Base-by-base conservation (phyloP, 2,888 invertebrate species). In the Willowsia nigromaculata region DNA sequence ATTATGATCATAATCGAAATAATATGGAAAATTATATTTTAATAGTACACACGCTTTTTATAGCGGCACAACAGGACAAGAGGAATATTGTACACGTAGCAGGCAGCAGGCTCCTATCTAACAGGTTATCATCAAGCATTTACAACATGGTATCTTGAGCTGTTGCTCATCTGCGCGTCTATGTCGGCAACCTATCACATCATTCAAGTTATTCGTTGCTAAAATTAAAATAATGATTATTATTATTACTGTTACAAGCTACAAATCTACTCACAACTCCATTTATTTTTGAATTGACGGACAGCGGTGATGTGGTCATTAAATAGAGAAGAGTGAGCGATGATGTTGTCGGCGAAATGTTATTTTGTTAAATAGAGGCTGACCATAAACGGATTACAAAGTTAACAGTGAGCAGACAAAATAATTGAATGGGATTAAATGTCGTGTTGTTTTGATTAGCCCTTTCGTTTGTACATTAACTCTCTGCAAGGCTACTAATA, bases 41-140 rank as follows among this genome's bases (percentile, higher is more conserved):
- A n/a, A n/a, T 18, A 59, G 27, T 22, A 30, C 30, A 62, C 62
- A 65, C 37, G 37, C 37, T 65, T 37, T 33, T 25, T 65, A 33
- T 65, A 13, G 33, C 65, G 65, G 65, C 33, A n/a, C 65, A 33
- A 62, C 62, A 62, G 62, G 25, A 56, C 7, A 56, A 30, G 15
- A 62, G 30, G n/a, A 65, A 4, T 56, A 56, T 9, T 71, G 71
- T 47, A 65, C 33, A 43, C n/a, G n/a, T n/a, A n/a, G n/a, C n/a
- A n/a, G n/a, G n/a, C n/a, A n/a, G n/a, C n/a, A 4, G 18, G 11
- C 40, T 27, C 53, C 53, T 33, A 56, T 37, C 27, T 43, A 85
- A 85, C 85, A 78, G 78, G 85, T 85, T 85, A 85, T 85, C 78
- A 78, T 62, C 65, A 50, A 65, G 85, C 85, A 85, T 78, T 85